phyloP scores from a whole-genome alignment of 2,797 vertebrate species.

The Microhierax caerulescens region DNA sequence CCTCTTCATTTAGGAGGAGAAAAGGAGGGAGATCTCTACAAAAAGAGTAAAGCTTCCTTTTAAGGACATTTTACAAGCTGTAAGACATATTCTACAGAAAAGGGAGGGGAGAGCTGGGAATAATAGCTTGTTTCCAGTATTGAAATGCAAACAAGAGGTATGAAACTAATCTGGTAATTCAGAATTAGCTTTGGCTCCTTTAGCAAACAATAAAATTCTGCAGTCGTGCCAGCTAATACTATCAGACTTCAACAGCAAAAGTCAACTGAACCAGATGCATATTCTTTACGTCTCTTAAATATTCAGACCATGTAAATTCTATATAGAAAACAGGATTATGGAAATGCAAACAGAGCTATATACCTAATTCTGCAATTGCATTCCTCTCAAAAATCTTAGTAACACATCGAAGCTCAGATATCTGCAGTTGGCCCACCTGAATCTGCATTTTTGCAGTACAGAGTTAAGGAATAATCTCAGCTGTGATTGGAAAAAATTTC shows the following conservation, averaged over 20 bases:
- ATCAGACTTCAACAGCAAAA: neutral
- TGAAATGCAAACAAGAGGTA: neutral
- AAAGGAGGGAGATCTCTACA: neutral
- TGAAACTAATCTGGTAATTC: neutral
- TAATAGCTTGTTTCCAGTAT: neutral
- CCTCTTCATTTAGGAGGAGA: neutral
- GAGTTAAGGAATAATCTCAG: neutral
- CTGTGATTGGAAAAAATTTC: neutral
- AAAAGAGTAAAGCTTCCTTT: neutral
- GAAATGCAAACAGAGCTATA: neutral
- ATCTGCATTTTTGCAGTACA: neutral
- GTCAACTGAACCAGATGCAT: neutral
- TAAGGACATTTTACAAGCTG: neutral
- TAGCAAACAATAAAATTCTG: neutral
- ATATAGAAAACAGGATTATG: neutral
- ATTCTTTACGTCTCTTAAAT: neutral
- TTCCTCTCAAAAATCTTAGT: neutral
- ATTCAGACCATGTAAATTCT: neutral
- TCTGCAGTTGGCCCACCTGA: neutral
- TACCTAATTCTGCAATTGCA: neutral
- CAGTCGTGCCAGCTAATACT: neutral
- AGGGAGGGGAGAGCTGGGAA: accelerated
- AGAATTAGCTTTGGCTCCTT: neutral
- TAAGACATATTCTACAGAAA: neutral
- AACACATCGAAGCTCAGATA: neutral